Evolutionary conservation across 2,113 vertebrate genomes (phyloP).

Genomic region (Delphinus delphis): DNA sequence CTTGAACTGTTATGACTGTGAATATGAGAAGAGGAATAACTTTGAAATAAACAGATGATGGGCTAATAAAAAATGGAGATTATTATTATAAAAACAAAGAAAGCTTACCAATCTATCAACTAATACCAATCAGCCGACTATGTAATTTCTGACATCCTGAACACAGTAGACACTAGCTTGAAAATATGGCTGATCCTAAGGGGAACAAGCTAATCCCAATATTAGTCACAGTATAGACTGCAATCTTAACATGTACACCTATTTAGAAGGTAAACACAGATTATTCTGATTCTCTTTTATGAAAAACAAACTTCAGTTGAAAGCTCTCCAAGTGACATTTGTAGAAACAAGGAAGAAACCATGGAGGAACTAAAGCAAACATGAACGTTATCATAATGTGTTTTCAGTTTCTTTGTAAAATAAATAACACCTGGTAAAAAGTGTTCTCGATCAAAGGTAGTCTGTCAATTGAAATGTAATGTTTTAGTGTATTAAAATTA

Average conservation of each 20-base stretch:
- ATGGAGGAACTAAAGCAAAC: background rate
- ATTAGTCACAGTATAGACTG: background rate
- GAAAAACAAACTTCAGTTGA: constrained; percentile 40
- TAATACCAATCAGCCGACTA: background rate
- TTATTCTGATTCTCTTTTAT: background rate
- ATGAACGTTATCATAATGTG: background rate
- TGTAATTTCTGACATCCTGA: background rate
- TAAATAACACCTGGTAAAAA: background rate
- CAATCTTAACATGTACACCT: background rate
- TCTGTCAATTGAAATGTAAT: background rate
- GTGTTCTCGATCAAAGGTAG: background rate
- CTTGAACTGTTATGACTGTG: background rate
- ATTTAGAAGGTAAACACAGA: background rate
- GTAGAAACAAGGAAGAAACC: constrained; percentile 17
- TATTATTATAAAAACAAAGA: constrained; percentile 15
- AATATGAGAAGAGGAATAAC: constrained; percentile 1
- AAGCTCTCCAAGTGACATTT: background rate
- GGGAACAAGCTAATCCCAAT: background rate
- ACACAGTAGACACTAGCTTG: background rate
- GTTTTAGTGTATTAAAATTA: background rate
- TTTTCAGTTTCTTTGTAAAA: background rate
- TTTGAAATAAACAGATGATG: constrained; percentile 9
- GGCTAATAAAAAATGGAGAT: background rate
- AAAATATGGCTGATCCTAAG: background rate
- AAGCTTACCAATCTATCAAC: background rate